Conservation (phyloP, 2,888 invertebrate species). For the Tenodera sinensis region DNA sequence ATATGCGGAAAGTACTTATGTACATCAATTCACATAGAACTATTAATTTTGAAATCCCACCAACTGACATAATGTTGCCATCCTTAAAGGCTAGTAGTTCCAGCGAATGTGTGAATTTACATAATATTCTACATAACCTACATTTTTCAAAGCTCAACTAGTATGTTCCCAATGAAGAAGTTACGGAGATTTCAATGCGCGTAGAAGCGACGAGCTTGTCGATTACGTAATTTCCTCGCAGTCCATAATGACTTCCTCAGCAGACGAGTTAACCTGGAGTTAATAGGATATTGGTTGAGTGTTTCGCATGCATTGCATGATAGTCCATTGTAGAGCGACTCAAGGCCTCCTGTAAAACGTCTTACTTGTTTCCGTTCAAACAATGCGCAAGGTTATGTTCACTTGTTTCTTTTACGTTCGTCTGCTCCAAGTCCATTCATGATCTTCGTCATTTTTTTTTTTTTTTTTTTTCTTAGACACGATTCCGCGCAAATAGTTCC, state of each 20-base stretch:
- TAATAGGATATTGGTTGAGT: slow-evolving; percentile 8
- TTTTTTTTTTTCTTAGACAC: no score
- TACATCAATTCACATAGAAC: no score
- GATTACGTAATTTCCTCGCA: neutral
- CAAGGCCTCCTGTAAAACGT: slow-evolving; percentile 3
- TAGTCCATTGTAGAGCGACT: neutral
- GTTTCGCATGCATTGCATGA: slow-evolving; percentile 6
- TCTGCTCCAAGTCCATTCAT: neutral
- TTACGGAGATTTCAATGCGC: neutral
- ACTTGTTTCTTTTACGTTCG: neutral
- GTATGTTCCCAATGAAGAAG: neutral
- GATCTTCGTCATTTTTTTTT: no score
- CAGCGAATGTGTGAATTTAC: no score
- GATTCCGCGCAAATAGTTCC: no score
- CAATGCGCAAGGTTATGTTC: neutral
- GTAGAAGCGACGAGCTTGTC: neutral
- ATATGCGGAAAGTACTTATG: no score
- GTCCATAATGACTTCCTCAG: neutral
- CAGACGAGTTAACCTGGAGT: neutral
- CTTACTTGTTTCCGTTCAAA: neutral
- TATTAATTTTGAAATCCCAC: no score
- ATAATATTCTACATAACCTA: no score
- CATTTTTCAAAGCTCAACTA: neutral
- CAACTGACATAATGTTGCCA: no score
- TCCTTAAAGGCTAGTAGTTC: no score